Base-by-base conservation (phyloP, 2,888 invertebrate genomes). In the Balanococcus diminutus region DNA sequence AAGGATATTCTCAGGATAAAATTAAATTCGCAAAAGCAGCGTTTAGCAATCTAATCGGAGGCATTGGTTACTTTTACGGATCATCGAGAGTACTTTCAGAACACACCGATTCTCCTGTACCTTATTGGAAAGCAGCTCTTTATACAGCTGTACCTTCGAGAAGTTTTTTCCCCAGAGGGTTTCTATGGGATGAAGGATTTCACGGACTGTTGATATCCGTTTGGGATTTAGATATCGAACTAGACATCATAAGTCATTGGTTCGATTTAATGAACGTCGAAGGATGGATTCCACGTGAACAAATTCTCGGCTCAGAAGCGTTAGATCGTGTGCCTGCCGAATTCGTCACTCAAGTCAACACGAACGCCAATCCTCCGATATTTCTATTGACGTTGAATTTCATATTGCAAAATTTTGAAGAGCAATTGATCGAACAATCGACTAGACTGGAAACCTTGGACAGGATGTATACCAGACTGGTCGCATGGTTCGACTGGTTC, bases 181-280 rank as follows among this genome's bases (percentile, higher is more conserved):
- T 99, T 90, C 92, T 99, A 0, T 99, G 99, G 99, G 99, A 99
- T 90, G 99, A 99, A 91, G 99, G 99, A 25, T 99, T 99, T 90
- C 99, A 99, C 90, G 96, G 98, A 0, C 91, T 99, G 6, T 91
- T 99, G 9, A 93, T 99, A 3, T 92, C 94, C 0, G 91, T 93
- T 11, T 96, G 96, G 96, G 94, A 94, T 88, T 90, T 94, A 0
- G 94, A 95, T 88, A 94, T 98, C 32, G 95, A 96, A 88, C 90
- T 96, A 89, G 98, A 99, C 89, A 98, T 99, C 36, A 94, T 98
- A 1, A 94, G 95, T 6, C 98, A 98, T 89, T 99, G 99, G 99
- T 93, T 99, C 89, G 98, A 99, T 90, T 91, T 98, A 75, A 95
- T 99, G 92, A 99, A 99, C 89, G 93, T 94, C 0, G 98, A 98